These are phyloP conservation scores for Oreochromis mossambicus DNA, from an alignment of 2,797 vertebrate genomes.

Conservation along the genomic window DNA sequence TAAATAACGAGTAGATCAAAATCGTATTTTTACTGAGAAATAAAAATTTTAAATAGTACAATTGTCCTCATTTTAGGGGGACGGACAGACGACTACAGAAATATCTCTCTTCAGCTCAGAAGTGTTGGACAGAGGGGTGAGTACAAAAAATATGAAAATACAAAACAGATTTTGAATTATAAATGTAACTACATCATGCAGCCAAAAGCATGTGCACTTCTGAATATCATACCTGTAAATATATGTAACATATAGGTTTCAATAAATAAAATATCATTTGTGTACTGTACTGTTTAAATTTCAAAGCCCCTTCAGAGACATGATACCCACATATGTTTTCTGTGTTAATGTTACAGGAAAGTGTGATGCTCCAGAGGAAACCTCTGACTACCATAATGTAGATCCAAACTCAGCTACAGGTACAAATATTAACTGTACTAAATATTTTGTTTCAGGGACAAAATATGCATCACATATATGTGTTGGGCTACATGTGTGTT, in stretches of 20 bases:
- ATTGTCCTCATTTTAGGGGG: not conserved
- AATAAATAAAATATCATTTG: no score
- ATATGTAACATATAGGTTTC: not conserved
- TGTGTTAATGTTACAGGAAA: rapidly evolving
- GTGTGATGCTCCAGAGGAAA: not conserved
- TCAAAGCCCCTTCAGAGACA: not conserved
- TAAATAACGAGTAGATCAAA: rapidly evolving
- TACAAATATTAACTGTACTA: not conserved
- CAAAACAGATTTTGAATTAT: not conserved
- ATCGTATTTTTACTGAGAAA: rapidly evolving
- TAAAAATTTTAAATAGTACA: rapidly evolving
- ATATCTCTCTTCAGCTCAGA: not conserved
- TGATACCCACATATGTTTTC: not conserved
- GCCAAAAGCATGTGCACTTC: not conserved
- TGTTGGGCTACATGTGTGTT: no score
- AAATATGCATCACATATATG: not conserved
- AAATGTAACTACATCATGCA: rapidly evolving
- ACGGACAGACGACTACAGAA: not conserved
- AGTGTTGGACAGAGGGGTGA: not conserved
- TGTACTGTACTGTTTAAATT: no score
- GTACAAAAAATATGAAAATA: not conserved
- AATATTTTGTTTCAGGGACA: rapidly evolving
- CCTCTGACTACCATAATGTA: not conserved
- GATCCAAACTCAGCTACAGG: not conserved
- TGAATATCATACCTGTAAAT: not conserved